A percentile compares a stretch with the other conserved stretches of the same genome.
These are phyloP conservation scores for Brachycybe producta DNA, from an alignment of 2,888 invertebrate genomes.

Conservation along the genomic window DNA sequence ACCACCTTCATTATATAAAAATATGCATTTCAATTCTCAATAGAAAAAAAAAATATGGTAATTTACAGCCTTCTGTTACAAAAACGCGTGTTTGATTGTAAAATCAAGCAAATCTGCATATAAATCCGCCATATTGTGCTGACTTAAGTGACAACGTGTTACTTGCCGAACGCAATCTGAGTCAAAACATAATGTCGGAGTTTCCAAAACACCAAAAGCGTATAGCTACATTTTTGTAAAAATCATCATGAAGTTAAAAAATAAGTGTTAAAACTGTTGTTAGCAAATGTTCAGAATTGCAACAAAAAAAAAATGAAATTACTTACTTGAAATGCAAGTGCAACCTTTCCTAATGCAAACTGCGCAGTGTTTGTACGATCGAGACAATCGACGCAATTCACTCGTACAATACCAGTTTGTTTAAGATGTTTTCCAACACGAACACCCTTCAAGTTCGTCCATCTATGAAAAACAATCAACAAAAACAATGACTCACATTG, in stretches of 20 bases:
- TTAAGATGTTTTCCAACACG: slow-evolving; percentile 12
- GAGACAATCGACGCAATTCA: slow-evolving; percentile 97
- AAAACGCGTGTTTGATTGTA: no score
- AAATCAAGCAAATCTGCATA: background rate
- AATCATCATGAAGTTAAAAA: no score
- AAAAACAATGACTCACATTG: background rate
- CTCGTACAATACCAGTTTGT: slow-evolving; percentile 49
- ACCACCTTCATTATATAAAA: no score
- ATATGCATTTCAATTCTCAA: no score
- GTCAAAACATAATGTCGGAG: slow-evolving; percentile 74
- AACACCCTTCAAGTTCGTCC: slow-evolving; percentile 9
- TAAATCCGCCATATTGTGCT: slow-evolving; percentile 6
- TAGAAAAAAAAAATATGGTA: slow-evolving; percentile 6
- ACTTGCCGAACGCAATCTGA: slow-evolving; percentile 65
- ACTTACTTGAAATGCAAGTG: slow-evolving; percentile 62
- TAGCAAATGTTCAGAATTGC: background rate
- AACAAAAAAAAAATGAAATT: slow-evolving; percentile 15
- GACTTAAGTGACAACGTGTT: background rate
- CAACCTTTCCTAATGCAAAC: slow-evolving; percentile 89
- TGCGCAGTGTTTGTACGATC: slow-evolving; percentile 98
- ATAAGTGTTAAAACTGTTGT: slow-evolving; percentile 8
- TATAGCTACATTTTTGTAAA: slow-evolving; percentile 52
- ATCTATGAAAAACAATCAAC: slow-evolving; percentile 12
- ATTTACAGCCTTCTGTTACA: no score
- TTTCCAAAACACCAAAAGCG: slow-evolving; percentile 71